Percentiles rank a stretch among this genome's conserved stretches.
phyloP scores from a whole-genome alignment of 2,113 vertebrate genomes.

The Catagonus wagneri region DNA sequence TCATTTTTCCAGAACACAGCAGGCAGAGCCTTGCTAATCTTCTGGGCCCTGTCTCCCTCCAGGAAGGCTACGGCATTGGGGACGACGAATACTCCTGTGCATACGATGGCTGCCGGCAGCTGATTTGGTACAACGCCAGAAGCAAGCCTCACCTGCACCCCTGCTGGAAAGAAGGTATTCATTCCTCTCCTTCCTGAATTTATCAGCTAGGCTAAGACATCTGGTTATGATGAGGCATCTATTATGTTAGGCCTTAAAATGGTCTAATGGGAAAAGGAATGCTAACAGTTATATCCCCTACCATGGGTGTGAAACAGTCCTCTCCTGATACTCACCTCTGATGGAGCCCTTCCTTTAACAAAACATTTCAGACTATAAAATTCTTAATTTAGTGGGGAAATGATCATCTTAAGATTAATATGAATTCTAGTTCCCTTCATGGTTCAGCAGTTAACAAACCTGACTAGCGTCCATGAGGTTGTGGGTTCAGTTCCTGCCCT shows the following conservation, averaged over 20 bases:
- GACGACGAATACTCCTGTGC: conserved; percentile 99
- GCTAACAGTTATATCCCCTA: neutral
- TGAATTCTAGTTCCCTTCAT: neutral
- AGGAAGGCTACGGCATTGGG: conserved; percentile 99
- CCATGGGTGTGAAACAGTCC: neutral
- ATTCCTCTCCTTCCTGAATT: neutral
- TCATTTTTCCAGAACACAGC: neutral
- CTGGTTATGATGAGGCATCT: neutral
- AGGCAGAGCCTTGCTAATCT: conserved; percentile 41
- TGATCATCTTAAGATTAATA: neutral
- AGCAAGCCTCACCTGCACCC: conserved; percentile 98
- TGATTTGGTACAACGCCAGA: conserved; percentile 99
- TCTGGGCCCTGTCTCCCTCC: conserved; percentile 49
- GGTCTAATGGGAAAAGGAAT: neutral
- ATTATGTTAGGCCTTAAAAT: conserved; percentile 23
- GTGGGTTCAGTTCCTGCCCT: too few species aligned
- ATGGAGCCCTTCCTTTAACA: conserved; percentile 24
- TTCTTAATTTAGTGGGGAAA: conserved; percentile 23
- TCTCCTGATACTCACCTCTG: conserved; percentile 3
- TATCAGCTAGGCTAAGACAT: neutral
- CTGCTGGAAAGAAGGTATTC: conserved; percentile 99
- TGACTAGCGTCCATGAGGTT: too few species aligned
- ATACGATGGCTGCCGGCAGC: conserved; percentile 99
- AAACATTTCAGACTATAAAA: conserved; percentile 41
- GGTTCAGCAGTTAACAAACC: too few species aligned